These are phyloP conservation scores for Leptoteleia sp. DNA, from an alignment of 1,140 invertebrate genomes.

Conservation along the genomic window DNA sequence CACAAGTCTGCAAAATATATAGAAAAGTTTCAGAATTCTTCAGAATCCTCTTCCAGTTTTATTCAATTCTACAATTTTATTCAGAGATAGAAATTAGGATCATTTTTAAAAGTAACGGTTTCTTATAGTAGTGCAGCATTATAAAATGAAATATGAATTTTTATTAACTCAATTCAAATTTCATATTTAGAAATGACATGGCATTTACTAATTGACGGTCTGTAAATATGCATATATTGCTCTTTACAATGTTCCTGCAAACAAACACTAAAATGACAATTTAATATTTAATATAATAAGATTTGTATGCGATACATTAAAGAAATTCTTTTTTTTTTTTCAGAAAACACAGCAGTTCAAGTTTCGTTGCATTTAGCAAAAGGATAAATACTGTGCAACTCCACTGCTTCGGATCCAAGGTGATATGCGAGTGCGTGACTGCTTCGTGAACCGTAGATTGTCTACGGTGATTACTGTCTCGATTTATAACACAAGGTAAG, in stretches of 20 bases:
- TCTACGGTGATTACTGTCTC: constrained; percentile 30
- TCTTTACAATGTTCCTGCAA: neutral
- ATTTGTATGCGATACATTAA: constrained; percentile 4
- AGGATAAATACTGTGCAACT: constrained; percentile 33
- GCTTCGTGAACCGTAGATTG: constrained; percentile 38
- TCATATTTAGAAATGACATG: no score
- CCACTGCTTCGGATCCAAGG: constrained; percentile 28
- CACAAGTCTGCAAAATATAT: no score
- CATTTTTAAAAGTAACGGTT: no score
- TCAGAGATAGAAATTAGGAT: no score
- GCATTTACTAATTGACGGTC: neutral
- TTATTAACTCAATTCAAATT: no score
- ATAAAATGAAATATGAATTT: no score
- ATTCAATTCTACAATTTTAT: no score
- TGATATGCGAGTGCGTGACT: constrained; percentile 44
- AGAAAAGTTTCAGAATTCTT: no score
- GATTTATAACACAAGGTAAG: constrained; percentile 30
- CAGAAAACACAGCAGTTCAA: neutral
- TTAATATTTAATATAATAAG: neutral
- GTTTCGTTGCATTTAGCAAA: constrained; percentile 19
- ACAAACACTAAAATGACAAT: neutral
- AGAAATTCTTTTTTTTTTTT: neutral
- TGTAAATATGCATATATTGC: no score
- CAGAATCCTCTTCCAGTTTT: no score
- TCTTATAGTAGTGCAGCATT: no score